Conservation (phyloP, 2,797 vertebrate genomes). For the Champsocephalus gunnari region DNA sequence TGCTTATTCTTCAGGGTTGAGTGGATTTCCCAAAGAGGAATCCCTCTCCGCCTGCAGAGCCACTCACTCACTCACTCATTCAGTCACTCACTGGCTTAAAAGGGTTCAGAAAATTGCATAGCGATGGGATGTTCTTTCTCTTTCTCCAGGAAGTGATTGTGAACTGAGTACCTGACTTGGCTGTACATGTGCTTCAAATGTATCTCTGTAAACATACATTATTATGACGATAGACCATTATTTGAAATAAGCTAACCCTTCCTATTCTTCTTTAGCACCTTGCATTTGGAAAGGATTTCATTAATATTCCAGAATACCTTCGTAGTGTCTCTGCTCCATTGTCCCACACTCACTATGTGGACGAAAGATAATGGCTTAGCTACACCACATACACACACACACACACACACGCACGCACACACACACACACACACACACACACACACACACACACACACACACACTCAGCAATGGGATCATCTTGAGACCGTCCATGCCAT, state of each 20-base stretch:
- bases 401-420: not conserved
- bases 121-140: constrained; percentile 17
- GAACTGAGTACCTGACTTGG: constrained; percentile 1
- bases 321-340: constrained; percentile 59
- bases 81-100: constrained; percentile 24
- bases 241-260: not conserved
- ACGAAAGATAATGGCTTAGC: constrained; percentile 59
- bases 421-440: not conserved
- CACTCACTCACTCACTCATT: constrained; percentile 1
- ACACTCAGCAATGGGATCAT: constrained; percentile 15
- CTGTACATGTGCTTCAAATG: not conserved
- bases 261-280: constrained; percentile 1
- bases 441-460: not conserved
- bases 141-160: constrained; percentile 32
- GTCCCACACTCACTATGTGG: constrained; percentile 46
- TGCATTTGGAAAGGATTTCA: constrained; percentile 39
- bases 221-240: not conserved
- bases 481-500: constrained; percentile 22
- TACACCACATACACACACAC: constrained; percentile 5
- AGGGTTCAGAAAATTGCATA: constrained; percentile 44
- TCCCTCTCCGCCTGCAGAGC: constrained; percentile 36
- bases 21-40: constrained; percentile 62
- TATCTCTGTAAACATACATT: not conserved
- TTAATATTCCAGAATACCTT: constrained; percentile 28
- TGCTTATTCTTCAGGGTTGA: constrained; percentile 60